phyloP scores from a whole-genome alignment of 2,797 vertebrate genomes.

The Xenopus petersii region DNA sequence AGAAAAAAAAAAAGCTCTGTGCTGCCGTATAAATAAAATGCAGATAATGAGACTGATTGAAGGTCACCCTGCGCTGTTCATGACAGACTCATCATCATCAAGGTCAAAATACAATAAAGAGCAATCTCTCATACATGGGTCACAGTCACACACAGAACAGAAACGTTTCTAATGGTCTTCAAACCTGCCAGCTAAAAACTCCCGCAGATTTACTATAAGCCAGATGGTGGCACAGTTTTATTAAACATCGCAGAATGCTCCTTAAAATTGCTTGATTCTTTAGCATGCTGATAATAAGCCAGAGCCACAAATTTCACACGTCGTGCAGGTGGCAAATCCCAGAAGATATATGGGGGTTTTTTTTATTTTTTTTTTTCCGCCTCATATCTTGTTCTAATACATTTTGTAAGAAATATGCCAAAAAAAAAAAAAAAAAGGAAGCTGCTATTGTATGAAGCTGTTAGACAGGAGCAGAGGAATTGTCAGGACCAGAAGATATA shows the following conservation, averaged over 20 bases:
- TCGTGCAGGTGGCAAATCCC: slow-evolving; percentile 43
- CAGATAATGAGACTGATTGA: slow-evolving; percentile 9
- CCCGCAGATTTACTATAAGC: slow-evolving; percentile 9
- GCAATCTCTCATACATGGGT: slow-evolving; percentile 3
- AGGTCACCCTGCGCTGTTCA: slow-evolving; percentile 18
- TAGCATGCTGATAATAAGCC: slow-evolving; percentile 33
- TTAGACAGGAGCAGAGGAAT: background rate
- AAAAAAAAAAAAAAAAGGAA: slow-evolving; percentile 15
- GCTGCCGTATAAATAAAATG: background rate
- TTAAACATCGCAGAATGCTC: slow-evolving; percentile 11
- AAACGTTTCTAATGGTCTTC: background rate
- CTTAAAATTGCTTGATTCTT: slow-evolving; percentile 16
- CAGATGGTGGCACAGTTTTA: slow-evolving; percentile 41
- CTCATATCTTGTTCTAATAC: slow-evolving; percentile 34
- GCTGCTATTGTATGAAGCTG: slow-evolving; percentile 1
- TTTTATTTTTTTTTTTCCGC: background rate
- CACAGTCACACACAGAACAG: background rate
- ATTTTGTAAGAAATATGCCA: slow-evolving; percentile 36
- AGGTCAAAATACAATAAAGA: slow-evolving; percentile 18
- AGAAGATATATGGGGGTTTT: slow-evolving; percentile 1
- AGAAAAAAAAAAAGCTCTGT: background rate
- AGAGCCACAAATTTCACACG: slow-evolving; percentile 36
- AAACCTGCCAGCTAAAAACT: background rate
- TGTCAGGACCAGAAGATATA: background rate
- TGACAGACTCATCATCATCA: slow-evolving; percentile 28